Base-by-base conservation (phyloP, 2,888 invertebrate genomes). In the Nomada ruficornis region DNA sequence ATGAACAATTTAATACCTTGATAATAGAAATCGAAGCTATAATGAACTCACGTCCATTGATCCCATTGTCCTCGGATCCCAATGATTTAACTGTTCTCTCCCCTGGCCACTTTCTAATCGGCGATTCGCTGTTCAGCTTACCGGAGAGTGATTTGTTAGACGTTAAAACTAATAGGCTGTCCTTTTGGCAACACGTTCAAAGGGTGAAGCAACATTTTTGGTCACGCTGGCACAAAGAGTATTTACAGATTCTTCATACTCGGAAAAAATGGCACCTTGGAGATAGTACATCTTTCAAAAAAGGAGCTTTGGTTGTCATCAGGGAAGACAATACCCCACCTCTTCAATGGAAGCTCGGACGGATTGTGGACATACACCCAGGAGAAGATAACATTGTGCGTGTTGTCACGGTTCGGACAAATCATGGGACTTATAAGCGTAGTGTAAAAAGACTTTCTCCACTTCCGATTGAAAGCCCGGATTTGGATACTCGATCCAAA, bases 131-230 rank as follows among this genome's bases (percentile, higher is more conserved):
- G 54, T 29, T 29, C 4, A 20, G 2, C 5, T 4, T 60, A 15
- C 42, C 68, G 1, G 23, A 55, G 23, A 26, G 9, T 13, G 55
- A 55, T 55, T 23, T 59, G n/a, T 11, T 9, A 15, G n/a, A 47
- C 29, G n/a, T 47, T 1, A 26, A 15, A 4, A 11, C 11, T 1
- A 69, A 69, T 10, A 44, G 18, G 15, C 13, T 59, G 0, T 59
- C 69, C 18, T 2, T 20, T 2, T 69, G 69, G 57, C 69, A 69
- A 26, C 47, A 69, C 15, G 47, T 59, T 9, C 44, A 57, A 15
- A 50, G 9, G 20, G 20, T 74, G 4, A 59, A 52, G 20, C 52
- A 59, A 18, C 63, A 74, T 36, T 74, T 57, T n/a, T 63, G 63
- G 72, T 10, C 55, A n/a, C n/a, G 55, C 5, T 55, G 55, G 55